Base-by-base conservation (phyloP, 2,113 vertebrate species). In the Sterrhoptilus dennistouni region DNA sequence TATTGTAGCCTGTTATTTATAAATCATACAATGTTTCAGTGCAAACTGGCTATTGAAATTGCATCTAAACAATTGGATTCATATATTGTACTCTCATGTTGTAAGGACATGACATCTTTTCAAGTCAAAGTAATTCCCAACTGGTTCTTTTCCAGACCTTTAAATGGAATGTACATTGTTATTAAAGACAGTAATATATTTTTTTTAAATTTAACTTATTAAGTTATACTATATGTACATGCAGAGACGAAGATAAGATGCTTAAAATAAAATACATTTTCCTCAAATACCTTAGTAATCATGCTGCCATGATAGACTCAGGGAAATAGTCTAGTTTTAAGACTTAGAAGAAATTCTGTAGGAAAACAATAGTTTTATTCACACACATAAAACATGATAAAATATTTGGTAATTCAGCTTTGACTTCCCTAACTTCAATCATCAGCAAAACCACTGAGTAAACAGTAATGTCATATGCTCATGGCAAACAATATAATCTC, bases 401-500 rank as follows among this genome's bases (percentile, higher is more conserved):
- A 97, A 91, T 87, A 52, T 45, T 77, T 91, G 72, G 42, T 90
- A 91, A 93, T 84, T 89, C 81, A 95, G 11, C 20, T 87, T 91
- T 95, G 87, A 45, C 50, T 87, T 96, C 35, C 23, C 15, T 77
- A 76, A 65, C 49, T 94, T 96, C 89, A 96, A 71, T 95, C 89
- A 95, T 44, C 74, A 63, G 19, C 64, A 96, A 96, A 96, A 95
- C 3, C 44, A 45, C 36, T 95, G 93, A 94, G 88, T 90, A 93
- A 97, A 95, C 64, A 96, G 60, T 89, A 95, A 89, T 80, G 86
- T 91, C 77, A 95, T 97, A 97, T 94, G 86, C 69, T 11, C 38
- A 78, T 78, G 59, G 76, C 71, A 97, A 96, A 81, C 93, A 97
- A 82, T 95, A 94, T 92, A 93, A 97, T 97, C 53, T 88, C 65